These are phyloP conservation scores for Scomber japonicus DNA, from an alignment of 2,113 vertebrate genomes.

Conservation along the genomic window DNA sequence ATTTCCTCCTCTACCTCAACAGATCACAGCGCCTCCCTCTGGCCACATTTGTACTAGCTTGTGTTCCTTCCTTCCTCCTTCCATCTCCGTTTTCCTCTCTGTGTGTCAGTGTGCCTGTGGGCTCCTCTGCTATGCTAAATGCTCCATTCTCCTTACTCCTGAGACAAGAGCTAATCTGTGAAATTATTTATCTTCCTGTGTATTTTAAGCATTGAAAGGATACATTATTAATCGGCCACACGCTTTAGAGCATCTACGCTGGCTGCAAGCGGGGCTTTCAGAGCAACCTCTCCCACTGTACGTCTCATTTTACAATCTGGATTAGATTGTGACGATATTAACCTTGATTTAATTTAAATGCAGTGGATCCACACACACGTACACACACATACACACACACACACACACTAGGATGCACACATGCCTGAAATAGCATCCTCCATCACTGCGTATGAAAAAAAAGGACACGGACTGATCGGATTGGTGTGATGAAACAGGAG, in stretches of 20 bases:
- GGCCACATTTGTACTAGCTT: constrained; percentile 31
- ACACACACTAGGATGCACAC: constrained; percentile 4
- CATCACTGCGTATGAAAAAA: neutral
- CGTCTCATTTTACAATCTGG: constrained; percentile 13
- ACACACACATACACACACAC: too few species aligned
- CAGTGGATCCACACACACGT: neutral
- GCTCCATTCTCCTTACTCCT: constrained; percentile 70
- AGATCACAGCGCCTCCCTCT: constrained; percentile 60
- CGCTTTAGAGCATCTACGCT: constrained; percentile 50
- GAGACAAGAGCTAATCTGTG: constrained; percentile 77
- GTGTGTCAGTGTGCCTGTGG: constrained; percentile 69
- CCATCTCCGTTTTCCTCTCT: constrained; percentile 32
- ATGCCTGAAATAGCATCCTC: constrained; percentile 6
- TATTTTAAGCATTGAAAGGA: constrained; percentile 74
- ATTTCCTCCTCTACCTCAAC: constrained; percentile 10
- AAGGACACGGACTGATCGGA: constrained; percentile 20
- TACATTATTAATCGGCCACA: constrained; percentile 73
- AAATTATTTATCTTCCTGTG: constrained; percentile 82
- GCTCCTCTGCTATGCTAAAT: constrained; percentile 67
- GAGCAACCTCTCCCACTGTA: constrained; percentile 28
- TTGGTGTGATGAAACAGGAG: constrained; percentile 27
- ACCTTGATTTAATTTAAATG: constrained; percentile 53
- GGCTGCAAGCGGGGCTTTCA: constrained; percentile 28
- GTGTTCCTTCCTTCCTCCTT: constrained; percentile 1
- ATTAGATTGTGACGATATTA: constrained; percentile 39